These are phyloP conservation scores for Gryon sp. DNA, from an alignment of 1,140 invertebrate species.

Conservation along the genomic window DNA sequence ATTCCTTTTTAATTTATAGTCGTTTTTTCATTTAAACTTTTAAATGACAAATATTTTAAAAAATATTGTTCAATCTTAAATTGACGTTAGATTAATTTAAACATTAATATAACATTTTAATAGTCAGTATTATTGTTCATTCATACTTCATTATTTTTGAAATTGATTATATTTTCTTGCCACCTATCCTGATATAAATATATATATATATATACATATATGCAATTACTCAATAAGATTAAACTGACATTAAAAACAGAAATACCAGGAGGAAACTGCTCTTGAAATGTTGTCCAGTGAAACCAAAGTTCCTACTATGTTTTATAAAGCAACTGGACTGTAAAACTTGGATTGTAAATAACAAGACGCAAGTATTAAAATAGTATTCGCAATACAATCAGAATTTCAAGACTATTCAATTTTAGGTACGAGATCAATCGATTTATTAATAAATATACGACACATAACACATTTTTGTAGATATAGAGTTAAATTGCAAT, in stretches of 20 bases:
- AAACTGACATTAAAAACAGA: constrained; percentile 51
- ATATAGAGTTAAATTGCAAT: constrained; percentile 56
- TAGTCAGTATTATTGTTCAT: no score
- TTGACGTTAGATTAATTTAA: no score
- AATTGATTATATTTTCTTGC: no score
- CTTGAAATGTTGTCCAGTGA: constrained; percentile 79
- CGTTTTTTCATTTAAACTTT: no score
- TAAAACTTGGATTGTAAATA: constrained; percentile 78
- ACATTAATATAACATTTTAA: no score
- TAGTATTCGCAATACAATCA: constrained; percentile 78
- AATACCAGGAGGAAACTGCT: constrained; percentile 76
- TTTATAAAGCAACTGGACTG: constrained; percentile 79
- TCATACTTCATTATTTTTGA: no score
- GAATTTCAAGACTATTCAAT: constrained; percentile 72
- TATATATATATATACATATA: constrained; percentile 22
- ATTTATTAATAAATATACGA: constrained; percentile 58
- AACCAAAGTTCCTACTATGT: constrained; percentile 80
- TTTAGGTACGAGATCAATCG: constrained; percentile 68
- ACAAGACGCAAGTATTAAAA: constrained; percentile 74
- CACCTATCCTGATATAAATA: constrained; percentile 29
- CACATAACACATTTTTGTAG: constrained; percentile 55
- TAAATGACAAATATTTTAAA: no score
- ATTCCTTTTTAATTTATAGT: no score
- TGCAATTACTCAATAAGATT: constrained; percentile 30
- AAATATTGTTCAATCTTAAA: no score